Percentiles rank a stretch among this genome's conserved stretches.
phyloP scores from a whole-genome alignment of 2,113 vertebrate species.

The Grammomys surdaster region DNA sequence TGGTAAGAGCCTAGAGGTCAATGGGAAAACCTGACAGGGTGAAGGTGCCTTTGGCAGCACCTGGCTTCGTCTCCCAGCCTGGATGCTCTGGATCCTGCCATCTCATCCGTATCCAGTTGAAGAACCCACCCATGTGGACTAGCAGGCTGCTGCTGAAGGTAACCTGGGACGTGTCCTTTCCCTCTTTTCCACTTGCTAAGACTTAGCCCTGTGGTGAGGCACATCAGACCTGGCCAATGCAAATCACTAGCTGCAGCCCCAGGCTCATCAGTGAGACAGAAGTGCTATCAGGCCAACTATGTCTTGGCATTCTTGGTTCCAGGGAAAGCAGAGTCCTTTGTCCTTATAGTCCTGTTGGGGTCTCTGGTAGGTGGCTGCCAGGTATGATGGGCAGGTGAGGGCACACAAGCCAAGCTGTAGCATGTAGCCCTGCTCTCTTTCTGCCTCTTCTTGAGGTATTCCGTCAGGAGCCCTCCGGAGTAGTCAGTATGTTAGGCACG shows the following conservation, averaged over 20 bases:
- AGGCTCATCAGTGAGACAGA: no score
- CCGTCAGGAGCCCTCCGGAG: not conserved
- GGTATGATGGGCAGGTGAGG: not conserved
- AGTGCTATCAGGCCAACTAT: rapidly evolving
- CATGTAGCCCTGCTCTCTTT: rapidly evolving
- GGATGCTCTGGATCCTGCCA: not conserved
- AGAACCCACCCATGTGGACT: no score
- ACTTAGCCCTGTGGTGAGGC: not conserved
- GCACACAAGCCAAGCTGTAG: rapidly evolving
- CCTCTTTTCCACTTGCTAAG: not conserved
- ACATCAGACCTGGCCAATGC: not conserved
- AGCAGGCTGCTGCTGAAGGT: not conserved
- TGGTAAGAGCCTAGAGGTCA: not conserved
- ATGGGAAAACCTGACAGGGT: no score
- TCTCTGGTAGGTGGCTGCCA: not conserved
- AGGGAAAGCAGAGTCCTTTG: not conserved
- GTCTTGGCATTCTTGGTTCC: not conserved
- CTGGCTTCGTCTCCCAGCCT: no score
- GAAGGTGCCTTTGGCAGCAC: not conserved
- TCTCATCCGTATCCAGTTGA: not conserved
- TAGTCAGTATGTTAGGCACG: not conserved
- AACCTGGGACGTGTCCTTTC: rapidly evolving
- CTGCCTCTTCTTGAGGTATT: not conserved
- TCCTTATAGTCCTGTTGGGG: not conserved
- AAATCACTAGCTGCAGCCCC: rapidly evolving